Evolutionary conservation across 1,140 invertebrate species (phyloP).

Genomic region (Paraescarpia echinospica): DNA sequence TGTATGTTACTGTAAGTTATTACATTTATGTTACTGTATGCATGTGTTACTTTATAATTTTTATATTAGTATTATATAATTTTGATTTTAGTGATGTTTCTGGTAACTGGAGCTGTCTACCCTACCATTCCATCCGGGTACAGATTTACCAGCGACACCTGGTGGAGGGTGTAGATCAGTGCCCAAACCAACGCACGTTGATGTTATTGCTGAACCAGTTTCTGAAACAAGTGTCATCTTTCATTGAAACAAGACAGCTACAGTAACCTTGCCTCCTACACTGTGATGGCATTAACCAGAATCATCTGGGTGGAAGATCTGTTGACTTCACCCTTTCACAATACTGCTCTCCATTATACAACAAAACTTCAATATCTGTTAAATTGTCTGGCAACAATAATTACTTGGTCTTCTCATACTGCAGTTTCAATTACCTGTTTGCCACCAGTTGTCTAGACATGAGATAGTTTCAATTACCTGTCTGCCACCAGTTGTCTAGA

Average conservation of each 20-base stretch:
- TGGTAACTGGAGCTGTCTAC: background rate
- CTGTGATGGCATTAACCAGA: background rate
- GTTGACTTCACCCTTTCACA: background rate
- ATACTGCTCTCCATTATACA: background rate
- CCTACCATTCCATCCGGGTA: conserved; percentile 81
- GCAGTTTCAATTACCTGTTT: background rate
- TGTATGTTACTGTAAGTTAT: no score
- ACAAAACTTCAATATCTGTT: background rate
- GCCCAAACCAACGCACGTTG: conserved; percentile 76
- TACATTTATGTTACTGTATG: no score
- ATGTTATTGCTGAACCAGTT: conserved; percentile 85
- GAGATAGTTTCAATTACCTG: conserved; percentile 50
- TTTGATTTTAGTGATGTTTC: background rate
- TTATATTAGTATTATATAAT: background rate
- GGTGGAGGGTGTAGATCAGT: conserved; percentile 63
- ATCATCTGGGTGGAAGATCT: background rate
- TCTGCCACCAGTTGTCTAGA: conserved; percentile 96
- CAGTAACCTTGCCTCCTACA: background rate
- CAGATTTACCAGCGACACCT: conserved; percentile 73
- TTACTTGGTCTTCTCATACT: background rate
- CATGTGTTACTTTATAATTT: no score
- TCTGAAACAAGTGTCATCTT: conserved; percentile 60
- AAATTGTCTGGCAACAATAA: background rate
- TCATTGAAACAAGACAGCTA: conserved; percentile 1
- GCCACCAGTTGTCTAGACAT: background rate